Evolutionary conservation across 2,113 vertebrate species (phyloP).

Genomic region (Poecile atricapillus): DNA sequence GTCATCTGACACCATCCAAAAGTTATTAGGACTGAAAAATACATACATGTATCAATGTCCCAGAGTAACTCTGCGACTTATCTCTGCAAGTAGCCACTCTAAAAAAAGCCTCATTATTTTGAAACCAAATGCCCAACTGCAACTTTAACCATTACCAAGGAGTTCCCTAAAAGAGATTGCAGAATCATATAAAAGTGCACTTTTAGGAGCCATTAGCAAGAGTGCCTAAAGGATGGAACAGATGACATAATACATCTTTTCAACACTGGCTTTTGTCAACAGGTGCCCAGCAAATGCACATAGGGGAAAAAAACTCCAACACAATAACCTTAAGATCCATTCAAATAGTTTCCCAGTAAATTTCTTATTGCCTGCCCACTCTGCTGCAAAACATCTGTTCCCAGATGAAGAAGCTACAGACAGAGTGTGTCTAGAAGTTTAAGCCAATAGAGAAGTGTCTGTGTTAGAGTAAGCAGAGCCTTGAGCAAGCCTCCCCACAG

Average conservation of each 20-base stretch:
- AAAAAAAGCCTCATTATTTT: not conserved
- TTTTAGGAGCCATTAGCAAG: not conserved
- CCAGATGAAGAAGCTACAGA: not conserved
- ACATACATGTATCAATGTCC: not conserved
- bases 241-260: not conserved
- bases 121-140: not conserved
- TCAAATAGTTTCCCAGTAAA: slow-evolving; percentile 4
- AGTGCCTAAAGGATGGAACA: not conserved
- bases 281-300: slow-evolving; percentile 10
- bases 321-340: not conserved
- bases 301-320: not conserved
- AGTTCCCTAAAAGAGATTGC: not conserved
- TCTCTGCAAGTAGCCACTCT: not conserved
- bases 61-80: not conserved
- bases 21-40: not conserved
- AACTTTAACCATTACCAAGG: not conserved
- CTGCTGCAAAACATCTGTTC: slow-evolving; percentile 35
- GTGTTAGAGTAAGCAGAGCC: not conserved
- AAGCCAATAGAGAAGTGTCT: not conserved
- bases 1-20: not conserved
- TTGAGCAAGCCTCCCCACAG: not conserved
- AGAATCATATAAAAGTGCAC: not conserved
- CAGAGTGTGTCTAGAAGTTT: not conserved
- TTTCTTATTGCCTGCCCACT: not conserved
- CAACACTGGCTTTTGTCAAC: slow-evolving; percentile 1